These are phyloP conservation scores for Lordiphosa collinella DNA, from an alignment of 1,140 invertebrate genomes.

Conservation along the genomic window DNA sequence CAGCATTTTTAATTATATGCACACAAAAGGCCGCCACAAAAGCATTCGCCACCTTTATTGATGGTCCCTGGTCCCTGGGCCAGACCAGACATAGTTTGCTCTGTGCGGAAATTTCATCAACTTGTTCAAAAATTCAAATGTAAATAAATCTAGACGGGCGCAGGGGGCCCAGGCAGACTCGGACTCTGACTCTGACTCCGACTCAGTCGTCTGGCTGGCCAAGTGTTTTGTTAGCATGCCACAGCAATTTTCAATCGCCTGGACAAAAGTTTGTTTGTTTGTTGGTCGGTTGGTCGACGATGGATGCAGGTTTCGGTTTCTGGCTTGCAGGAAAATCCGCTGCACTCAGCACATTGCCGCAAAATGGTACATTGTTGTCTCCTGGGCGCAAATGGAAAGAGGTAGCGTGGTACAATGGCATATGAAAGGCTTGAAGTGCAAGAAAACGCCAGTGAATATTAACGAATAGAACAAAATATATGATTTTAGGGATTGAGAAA, in stretches of 20 bases:
- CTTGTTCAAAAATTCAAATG: constrained; percentile 77
- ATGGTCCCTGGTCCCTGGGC: constrained; percentile 17
- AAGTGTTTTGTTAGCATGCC: constrained; percentile 69
- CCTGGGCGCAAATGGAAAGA: constrained; percentile 14
- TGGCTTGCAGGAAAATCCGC: constrained; percentile 46
- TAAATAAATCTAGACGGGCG: constrained; percentile 69
- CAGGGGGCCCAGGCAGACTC: neutral
- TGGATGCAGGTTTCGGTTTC: constrained; percentile 32
- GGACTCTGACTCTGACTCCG: neutral
- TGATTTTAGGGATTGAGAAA: no score
- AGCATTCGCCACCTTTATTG: constrained; percentile 75
- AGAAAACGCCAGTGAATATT: no score
- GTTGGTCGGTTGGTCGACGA: constrained; percentile 13
- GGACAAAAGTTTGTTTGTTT: constrained; percentile 68
- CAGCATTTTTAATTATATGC: constrained; percentile 76
- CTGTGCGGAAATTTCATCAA: constrained; percentile 68
- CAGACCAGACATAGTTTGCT: constrained; percentile 56
- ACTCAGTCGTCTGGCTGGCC: constrained; percentile 16
- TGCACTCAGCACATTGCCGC: constrained; percentile 61
- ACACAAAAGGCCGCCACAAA: constrained; percentile 74
- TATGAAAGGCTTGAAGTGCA: no score
- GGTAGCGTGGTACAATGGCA: neutral
- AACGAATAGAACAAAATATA: no score
- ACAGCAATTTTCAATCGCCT: constrained; percentile 73
- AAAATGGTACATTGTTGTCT: constrained; percentile 17